Conservation (phyloP, 1,140 invertebrate genomes). For the Paraescarpia echinospica region DNA sequence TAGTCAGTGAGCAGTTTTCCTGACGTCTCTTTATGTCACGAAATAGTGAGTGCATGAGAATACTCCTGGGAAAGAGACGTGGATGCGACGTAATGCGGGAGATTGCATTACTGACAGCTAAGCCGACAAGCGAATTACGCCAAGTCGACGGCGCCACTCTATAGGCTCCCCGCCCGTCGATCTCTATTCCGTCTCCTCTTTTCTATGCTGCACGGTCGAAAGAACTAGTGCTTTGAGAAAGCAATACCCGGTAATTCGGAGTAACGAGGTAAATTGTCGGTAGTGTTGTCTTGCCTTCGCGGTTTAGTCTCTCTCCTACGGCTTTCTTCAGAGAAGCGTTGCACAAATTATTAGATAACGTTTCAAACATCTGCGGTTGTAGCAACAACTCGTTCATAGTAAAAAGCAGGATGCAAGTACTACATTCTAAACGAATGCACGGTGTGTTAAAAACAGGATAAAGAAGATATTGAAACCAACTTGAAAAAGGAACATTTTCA, state of each 20-base stretch:
- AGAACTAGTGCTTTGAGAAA: neutral
- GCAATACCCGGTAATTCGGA: neutral
- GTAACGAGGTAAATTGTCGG: neutral
- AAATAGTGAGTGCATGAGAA: neutral
- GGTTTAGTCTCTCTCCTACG: neutral
- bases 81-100: neutral
- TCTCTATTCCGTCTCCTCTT: neutral
- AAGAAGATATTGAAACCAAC: neutral
- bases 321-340: neutral
- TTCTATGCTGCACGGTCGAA: neutral
- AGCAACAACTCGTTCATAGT: neutral
- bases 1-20: neutral
- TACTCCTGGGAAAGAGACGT: neutral
- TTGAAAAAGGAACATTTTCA: neutral
- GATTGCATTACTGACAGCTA: neutral
- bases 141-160: neutral
- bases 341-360: neutral
- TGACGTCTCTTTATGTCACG: neutral
- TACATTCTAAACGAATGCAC: neutral
- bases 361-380: neutral
- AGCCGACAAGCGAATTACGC: neutral
- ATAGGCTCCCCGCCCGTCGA: neutral
- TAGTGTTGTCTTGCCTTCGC: neutral
- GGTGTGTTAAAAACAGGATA: neutral
- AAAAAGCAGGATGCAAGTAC: neutral